These are phyloP conservation scores for Melieria omissa DNA, from an alignment of 2,888 invertebrate genomes.

Conservation along the genomic window DNA sequence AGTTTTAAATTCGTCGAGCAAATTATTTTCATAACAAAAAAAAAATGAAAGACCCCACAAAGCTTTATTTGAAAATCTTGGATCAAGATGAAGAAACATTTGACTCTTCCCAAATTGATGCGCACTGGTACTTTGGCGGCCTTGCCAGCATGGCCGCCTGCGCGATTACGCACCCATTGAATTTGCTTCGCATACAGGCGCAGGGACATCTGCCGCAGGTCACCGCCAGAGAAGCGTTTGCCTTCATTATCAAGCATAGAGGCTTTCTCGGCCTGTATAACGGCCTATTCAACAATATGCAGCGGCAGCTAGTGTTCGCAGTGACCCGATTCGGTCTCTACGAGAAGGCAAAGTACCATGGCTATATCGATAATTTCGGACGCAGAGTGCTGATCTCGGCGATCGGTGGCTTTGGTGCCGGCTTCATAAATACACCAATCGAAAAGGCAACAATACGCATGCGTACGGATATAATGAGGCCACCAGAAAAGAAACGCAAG, in stretches of 20 bases:
- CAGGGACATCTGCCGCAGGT: not conserved
- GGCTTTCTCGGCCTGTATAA: constrained; percentile 29
- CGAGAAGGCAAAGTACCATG: constrained; percentile 16
- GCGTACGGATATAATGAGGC: constrained; percentile 26
- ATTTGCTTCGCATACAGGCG: constrained; percentile 22
- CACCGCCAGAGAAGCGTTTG: not conserved
- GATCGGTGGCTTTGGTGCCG: constrained; percentile 24
- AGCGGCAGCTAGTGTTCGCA: constrained; percentile 25
- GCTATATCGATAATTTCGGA: constrained; percentile 11
- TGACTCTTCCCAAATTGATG: not conserved
- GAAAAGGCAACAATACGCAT: constrained; percentile 32
- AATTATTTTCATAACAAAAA: too few relatives aligned
- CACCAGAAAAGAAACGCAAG: constrained; percentile 25
- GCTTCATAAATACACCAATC: constrained; percentile 26
- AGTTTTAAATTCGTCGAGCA: too few relatives aligned
- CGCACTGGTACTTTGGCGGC: constrained; percentile 34
- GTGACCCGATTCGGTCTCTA: constrained; percentile 32
- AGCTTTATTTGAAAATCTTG: too few relatives aligned
- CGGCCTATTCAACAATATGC: constrained; percentile 15
- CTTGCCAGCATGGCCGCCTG: constrained; percentile 21
- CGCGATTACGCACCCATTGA: constrained; percentile 37
- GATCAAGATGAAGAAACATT: too few relatives aligned
- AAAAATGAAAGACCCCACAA: too few relatives aligned
- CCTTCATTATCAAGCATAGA: not conserved
- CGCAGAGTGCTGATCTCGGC: constrained; percentile 11